Percentiles rank a stretch among this genome's conserved stretches.
These are phyloP conservation scores for Drosophila multiciliata DNA, from an alignment of 2,888 invertebrate species.

Conservation along the genomic window DNA sequence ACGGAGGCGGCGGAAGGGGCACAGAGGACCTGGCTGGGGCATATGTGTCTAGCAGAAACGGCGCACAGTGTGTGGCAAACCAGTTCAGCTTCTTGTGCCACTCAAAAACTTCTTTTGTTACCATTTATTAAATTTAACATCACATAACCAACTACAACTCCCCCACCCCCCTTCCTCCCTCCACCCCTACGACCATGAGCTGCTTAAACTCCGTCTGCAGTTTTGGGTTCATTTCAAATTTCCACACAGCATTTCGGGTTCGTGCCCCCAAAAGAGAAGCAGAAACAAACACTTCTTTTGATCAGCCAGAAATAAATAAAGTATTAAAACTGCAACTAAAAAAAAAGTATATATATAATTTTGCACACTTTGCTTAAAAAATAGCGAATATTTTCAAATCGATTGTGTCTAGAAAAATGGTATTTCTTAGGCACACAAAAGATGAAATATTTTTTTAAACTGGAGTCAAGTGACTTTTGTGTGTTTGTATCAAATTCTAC, in stretches of 20 bases:
- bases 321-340: neutral
- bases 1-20: neutral
- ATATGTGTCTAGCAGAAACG: neutral
- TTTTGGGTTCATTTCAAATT: constrained; percentile 2
- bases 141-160: too few species aligned
- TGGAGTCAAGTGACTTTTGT: neutral
- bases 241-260: neutral
- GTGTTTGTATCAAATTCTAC: too few species aligned
- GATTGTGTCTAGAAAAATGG: too few species aligned
- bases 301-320: neutral
- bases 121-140: too few species aligned
- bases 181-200: neutral
- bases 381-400: neutral
- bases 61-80: constrained; percentile 4
- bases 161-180: too few species aligned
- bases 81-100: neutral
- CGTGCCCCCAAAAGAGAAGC: neutral
- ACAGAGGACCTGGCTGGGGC: neutral
- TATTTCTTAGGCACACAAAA: neutral
- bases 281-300: neutral
- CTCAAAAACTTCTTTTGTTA: constrained; percentile 1
- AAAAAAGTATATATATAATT: neutral
- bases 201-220: constrained; percentile 5
- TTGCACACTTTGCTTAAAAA: neutral
- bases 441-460: neutral